A percentile compares a stretch with the other conserved stretches of the same genome.
Evolutionary conservation across 2,113 vertebrate genomes (phyloP).

Genomic region (Crocuta crocuta): DNA sequence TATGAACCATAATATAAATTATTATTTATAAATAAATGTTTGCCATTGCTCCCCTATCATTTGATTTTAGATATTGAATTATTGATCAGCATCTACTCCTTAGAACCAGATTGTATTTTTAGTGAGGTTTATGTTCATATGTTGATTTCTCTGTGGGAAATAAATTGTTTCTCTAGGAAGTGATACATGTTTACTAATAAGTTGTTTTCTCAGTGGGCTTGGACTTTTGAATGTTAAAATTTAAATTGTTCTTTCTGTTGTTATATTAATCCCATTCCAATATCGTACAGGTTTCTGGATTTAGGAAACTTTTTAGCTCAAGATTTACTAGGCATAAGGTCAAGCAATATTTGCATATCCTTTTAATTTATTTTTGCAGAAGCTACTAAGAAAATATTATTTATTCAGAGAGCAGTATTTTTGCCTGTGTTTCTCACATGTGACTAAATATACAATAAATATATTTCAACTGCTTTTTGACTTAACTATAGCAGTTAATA

Average conservation of each 20-base stretch:
- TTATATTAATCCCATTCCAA: neutral
- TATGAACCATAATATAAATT: neutral
- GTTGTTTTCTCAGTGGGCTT: conserved; percentile 78
- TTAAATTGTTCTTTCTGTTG: conserved; percentile 32
- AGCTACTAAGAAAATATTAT: neutral
- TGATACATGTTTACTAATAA: conserved; percentile 85
- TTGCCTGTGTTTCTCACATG: neutral
- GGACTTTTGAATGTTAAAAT: conserved; percentile 66
- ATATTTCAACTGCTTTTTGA: neutral
- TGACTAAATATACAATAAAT: neutral
- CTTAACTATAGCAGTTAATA: neutral
- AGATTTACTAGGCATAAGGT: conserved; percentile 57
- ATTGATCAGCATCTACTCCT: conserved; percentile 77
- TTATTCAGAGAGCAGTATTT: neutral
- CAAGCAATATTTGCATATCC: neutral
- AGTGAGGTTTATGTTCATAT: conserved; percentile 77
- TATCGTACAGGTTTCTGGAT: conserved; percentile 27
- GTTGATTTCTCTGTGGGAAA: conserved; percentile 81
- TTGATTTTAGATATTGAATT: conserved; percentile 76
- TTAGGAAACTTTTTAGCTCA: conserved; percentile 31
- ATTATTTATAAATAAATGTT: neutral
- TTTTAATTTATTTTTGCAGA: neutral
- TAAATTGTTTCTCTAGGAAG: conserved; percentile 83
- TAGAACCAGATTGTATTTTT: conserved; percentile 76
- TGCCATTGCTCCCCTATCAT: conserved; percentile 22